These are phyloP conservation scores for Crotalus tigris DNA, from an alignment of 2,113 vertebrate genomes.

Conservation along the genomic window DNA sequence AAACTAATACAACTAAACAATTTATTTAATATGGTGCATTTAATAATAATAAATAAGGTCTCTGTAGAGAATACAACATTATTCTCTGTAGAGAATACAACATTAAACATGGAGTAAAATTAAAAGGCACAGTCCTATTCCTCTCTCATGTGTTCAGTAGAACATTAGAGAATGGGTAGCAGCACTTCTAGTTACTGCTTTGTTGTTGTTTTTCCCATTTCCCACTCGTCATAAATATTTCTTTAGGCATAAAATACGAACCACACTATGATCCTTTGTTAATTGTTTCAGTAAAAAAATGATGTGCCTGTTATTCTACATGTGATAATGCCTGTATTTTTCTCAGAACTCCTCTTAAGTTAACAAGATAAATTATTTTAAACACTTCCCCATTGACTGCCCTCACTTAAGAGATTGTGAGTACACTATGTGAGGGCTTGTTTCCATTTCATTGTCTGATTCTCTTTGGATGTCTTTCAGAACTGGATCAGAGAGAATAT, in stretches of 20 bases:
- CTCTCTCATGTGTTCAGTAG: not conserved
- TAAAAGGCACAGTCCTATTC: not conserved
- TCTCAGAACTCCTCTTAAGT: not conserved
- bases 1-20: not conserved
- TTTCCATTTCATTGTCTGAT: not conserved
- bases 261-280: not conserved
- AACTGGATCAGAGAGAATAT: not conserved
- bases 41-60: not conserved
- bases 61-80: not conserved
- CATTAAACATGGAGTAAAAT: not conserved
- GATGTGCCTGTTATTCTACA: not conserved
- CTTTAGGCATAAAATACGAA: not conserved
- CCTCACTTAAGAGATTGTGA: not conserved
- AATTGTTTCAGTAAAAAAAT: not conserved
- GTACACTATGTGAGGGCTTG: not conserved
- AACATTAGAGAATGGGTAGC: not conserved
- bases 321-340: not conserved
- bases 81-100: not conserved
- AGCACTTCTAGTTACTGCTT: not conserved
- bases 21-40: not conserved
- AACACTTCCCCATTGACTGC: not conserved
- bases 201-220: not conserved
- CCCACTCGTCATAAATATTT: not conserved
- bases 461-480: not conserved
- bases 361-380: not conserved